These are phyloP conservation scores for Stenichneumon culpator DNA, from an alignment of 2,888 invertebrate species.

Conservation along the genomic window DNA sequence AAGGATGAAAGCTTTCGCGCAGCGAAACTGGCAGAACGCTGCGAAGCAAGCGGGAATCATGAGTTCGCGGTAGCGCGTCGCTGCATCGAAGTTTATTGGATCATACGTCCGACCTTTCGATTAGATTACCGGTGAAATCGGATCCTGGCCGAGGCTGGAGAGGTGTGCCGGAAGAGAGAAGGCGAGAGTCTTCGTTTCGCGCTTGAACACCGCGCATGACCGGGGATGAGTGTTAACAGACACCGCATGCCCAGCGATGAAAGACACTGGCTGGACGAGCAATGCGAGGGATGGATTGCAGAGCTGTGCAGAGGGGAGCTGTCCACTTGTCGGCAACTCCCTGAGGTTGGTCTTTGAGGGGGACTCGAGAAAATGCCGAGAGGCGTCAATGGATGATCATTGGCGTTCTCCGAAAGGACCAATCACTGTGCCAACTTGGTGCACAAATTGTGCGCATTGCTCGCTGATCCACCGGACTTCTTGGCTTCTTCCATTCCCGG, in stretches of 20 bases:
- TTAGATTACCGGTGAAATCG: constrained; percentile 78
- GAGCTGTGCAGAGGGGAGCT: neutral
- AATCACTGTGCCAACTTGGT: constrained; percentile 32
- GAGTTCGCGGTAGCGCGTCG: constrained; percentile 65
- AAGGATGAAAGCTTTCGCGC: constrained; percentile 14
- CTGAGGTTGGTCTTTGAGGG: neutral
- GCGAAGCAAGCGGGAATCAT: constrained; percentile 44
- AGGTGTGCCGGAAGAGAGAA: neutral
- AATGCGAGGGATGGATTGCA: neutral
- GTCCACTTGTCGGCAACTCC: neutral
- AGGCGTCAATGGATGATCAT: constrained; percentile 4
- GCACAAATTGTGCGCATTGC: constrained; percentile 23
- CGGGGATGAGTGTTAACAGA: constrained; percentile 5
- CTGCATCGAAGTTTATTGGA: constrained; percentile 75
- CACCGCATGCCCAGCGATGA: neutral
- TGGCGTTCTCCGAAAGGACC: constrained; percentile 18
- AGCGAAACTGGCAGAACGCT: neutral
- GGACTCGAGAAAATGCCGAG: neutral
- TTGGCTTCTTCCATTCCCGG: constrained; percentile 30
- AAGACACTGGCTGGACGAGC: neutral
- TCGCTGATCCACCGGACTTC: constrained; percentile 42
- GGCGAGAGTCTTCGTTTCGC: neutral
- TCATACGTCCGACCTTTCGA: constrained; percentile 76
- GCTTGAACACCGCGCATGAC: constrained; percentile 12
- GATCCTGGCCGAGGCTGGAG: constrained; percentile 63